Base-by-base conservation (phyloP, 2,113 vertebrate species). In the Pygoscelis antarcticus region DNA sequence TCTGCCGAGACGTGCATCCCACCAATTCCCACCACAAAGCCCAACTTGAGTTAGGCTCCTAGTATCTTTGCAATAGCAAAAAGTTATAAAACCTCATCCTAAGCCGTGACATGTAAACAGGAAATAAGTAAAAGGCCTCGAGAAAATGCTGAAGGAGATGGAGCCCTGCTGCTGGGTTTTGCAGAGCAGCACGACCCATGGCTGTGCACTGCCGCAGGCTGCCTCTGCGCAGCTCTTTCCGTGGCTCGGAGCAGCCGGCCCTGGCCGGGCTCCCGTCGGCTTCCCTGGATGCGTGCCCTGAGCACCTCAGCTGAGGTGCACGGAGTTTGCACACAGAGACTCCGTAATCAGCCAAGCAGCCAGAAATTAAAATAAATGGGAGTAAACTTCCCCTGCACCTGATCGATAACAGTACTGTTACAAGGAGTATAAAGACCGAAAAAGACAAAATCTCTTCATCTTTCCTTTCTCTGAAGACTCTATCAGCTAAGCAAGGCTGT, bases 191-290 rank as follows among this genome's bases (percentile, higher is more conserved):
- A 23, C 1, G 9, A 22, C 9, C 55, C 42, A 2, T 2, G 30
- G n/a, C 77, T 32, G 61, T 1, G 30, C 22, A 2, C 30, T 42
- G 71, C 52, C 30, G 1, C 29, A 2, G 21, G 44, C 18, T 17
- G 25, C 60, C 36, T 22, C 57, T 21, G 22, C 1, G 7, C 32
- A 38, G 64, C 58, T 40, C 29, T 4, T 26, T 17, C 57, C 19
- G 1, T 5, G 22, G 64, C 52, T 26, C 34, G 1, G 40, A 51
- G 7, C 23, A 22, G 36, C 15, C 8, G 4, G 30, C 25, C 58
- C 82, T 20, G 55, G 16, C 4, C 0, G 2, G 20, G 42, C 44
- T 93, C 79, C 52, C 13, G 0, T 3, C 3, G 0, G 8, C 76
- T 76, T 27, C 71, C 76, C 51, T 14, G 65, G 75, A 4, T 5